Base-by-base conservation (phyloP, 1,140 invertebrate species). In the Xylocopa sonorina region DNA sequence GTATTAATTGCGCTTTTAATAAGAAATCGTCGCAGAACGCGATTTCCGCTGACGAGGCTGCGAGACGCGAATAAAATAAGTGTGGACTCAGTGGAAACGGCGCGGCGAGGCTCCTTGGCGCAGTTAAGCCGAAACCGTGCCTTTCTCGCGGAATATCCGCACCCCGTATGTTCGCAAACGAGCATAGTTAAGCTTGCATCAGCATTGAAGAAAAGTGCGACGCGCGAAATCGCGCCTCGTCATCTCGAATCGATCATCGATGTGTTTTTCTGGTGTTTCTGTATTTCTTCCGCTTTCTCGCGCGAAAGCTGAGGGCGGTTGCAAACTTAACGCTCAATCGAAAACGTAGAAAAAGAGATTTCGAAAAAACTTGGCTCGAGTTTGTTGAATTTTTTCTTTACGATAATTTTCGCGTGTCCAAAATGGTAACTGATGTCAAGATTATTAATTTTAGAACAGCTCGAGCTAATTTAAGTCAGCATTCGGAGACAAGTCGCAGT, bases 181-280 rank as follows among this genome's bases (percentile, higher is more conserved):
- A 78, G 78, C 78, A 67, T 83, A 73, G 80, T 86, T 86, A 82
- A 62, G 85, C 84, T 86, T 84, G 82, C 79, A 75, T 87, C 84
- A 87, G 85, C 85, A 79, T 21, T 34, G 18, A 9, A 34, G 57
- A n/a, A 51, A 80, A 78, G 78, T 82, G 64, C 68, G 57, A 32
- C 27, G 55, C 7, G 18, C 14, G 5, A 18, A 48, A 77, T 5
- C 53, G 5, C 29, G 38, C 38, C 38, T 38, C 9, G 38, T 38
- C 24, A n/a, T n/a, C 51, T 53, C 3, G 3, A 38, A 9, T 38
- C 38, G 38, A 38, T 43, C 41, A 0, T 7, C 3, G 3, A 6
- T 16, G 12, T 16, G 12, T 0, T 46, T 16, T 46, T 14, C 43
- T 2, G 16, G 7, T 16, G 38, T 38, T 38, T 38, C 9, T 9